Evolutionary conservation across 2,113 vertebrate genomes (phyloP), one percentile per base, ranked within the genome.

Genomic region (Gorsachius goisagi): DNA sequence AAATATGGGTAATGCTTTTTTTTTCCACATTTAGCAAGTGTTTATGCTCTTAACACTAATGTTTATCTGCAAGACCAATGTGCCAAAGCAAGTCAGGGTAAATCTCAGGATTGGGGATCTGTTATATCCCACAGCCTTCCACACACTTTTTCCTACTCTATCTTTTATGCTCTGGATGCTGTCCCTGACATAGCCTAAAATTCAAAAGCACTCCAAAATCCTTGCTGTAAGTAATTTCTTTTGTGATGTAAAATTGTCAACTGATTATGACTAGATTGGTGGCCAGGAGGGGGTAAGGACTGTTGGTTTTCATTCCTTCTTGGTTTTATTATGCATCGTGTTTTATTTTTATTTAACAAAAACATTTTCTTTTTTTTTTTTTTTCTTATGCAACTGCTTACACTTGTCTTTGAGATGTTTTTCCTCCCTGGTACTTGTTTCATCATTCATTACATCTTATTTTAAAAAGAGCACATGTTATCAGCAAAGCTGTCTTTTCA

Each of bases 1-100:
- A 97, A 95, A 95, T 95, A 83, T 33, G 84, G 24, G 30, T 83
- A 62, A 62, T 53, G 18, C 0, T 94, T 83, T 93, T 44, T 86
- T 86, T 82, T 90, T 21, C 78, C 79, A 62, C 35, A 74, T 94
- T 90, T 96, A 72, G 58, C 37, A 89, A 85, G 28, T 49, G 53
- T 96, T 96, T 76, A 81, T 67, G 59, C 7, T 47, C 49, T 86
- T 86, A 93, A 82, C 49, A 41, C n/a, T 82, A 50, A 62, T 82
- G 28, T 95, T 94, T 92, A 72, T 91, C 59, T 91, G 37, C 15
- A 55, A 41, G 62, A 28, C 21, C 66, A 52, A 35, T 66, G 21
- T 96, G 60, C 50, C 53, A 59, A 85, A 94, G 69, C 32, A 87
- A 83, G 58, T 28, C 39, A 94, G 69, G 52, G 86, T 64, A 74